phyloP scores from a whole-genome alignment of 2,797 vertebrate genomes.

The Rhyacichthys aspro region DNA sequence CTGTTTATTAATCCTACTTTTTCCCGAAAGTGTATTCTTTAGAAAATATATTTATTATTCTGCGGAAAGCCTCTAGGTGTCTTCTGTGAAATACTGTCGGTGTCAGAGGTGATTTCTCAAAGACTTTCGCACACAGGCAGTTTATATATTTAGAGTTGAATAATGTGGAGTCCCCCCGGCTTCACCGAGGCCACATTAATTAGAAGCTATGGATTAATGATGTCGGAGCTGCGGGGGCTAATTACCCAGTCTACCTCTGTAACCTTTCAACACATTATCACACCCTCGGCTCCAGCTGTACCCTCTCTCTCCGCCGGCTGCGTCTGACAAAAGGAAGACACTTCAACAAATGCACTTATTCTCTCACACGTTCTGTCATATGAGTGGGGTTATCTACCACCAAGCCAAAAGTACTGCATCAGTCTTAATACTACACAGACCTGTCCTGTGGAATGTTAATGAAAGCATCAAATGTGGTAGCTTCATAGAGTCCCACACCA shows the following conservation, averaged over 20 bases:
- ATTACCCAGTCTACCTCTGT: constrained; percentile 80
- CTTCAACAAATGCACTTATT: constrained; percentile 33
- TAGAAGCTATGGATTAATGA: constrained; percentile 84
- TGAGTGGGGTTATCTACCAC: constrained; percentile 16
- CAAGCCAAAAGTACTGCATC: constrained; percentile 16
- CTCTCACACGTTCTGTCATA: constrained; percentile 15
- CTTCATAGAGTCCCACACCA: too few species aligned
- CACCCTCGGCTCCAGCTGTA: constrained; percentile 49
- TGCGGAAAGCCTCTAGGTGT: constrained; percentile 53
- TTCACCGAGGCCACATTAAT: constrained; percentile 75
- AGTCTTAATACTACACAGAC: constrained; percentile 24
- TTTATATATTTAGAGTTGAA: constrained; percentile 76
- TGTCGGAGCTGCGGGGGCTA: constrained; percentile 79
- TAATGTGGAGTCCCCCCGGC: constrained; percentile 76
- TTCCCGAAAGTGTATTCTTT: too few species aligned
- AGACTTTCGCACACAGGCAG: constrained; percentile 49
- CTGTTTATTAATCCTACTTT: too few species aligned
- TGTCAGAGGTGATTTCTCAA: constrained; percentile 62
- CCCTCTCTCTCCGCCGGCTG: constrained; percentile 45
- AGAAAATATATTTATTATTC: constrained; percentile 50
- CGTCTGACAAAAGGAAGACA: constrained; percentile 55
- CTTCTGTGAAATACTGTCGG: constrained; percentile 53
- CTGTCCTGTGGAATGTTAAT: constrained; percentile 37
- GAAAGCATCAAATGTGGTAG: neutral
- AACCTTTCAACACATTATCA: constrained; percentile 80